Evolutionary conservation across 2,888 invertebrate genomes (phyloP).

Genomic region (Synanthedon formicaeformis): DNA sequence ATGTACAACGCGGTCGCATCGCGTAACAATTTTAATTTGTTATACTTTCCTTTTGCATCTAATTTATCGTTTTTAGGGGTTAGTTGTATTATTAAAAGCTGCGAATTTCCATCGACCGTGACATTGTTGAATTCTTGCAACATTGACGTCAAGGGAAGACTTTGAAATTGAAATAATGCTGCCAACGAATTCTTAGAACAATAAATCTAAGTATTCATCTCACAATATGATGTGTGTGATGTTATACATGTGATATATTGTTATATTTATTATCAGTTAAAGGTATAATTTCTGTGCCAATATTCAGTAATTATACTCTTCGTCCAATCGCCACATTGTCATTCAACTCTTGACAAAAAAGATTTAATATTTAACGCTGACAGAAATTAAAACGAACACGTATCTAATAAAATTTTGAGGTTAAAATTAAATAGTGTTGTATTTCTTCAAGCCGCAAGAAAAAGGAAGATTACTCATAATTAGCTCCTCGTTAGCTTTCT

Average conservation of each 20-base stretch:
- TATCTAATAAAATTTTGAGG: no score
- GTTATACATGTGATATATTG: not conserved
- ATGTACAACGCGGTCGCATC: conserved; percentile 14
- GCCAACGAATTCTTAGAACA: conserved; percentile 1
- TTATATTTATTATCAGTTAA: not conserved
- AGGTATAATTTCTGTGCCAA: not conserved
- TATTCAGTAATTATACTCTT: not conserved
- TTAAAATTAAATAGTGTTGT: no score
- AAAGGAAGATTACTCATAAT: no score
- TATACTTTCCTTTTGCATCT: conserved; percentile 41
- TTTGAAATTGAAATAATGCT: not conserved
- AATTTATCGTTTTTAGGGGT: no score
- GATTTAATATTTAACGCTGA: no score
- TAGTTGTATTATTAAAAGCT: no score
- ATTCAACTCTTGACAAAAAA: conserved; percentile 25
- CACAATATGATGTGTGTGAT: not conserved
- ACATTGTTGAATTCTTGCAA: not conserved
- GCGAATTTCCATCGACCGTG: not conserved
- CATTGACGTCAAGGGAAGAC: conserved; percentile 1
- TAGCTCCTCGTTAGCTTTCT: conserved; percentile 13
- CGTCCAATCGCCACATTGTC: conserved; percentile 20
- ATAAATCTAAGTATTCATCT: not conserved
- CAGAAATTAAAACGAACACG: no score
- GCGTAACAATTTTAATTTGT: conserved; percentile 39
- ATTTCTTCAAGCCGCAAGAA: no score